Conservation (phyloP, 2,797 vertebrate species). For the Gallirallus australis region DNA sequence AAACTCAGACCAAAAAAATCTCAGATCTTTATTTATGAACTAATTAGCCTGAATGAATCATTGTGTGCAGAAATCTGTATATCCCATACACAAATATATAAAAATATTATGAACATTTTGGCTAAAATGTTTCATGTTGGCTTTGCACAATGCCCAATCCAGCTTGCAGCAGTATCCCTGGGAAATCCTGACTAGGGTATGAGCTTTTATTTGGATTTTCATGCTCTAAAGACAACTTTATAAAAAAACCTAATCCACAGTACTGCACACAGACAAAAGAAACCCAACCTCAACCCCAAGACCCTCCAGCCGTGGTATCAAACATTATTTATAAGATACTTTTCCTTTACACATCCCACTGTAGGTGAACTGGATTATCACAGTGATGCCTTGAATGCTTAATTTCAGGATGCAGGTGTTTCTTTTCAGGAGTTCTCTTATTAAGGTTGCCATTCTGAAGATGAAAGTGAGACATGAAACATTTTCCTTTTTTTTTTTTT, state of each 20-base stretch:
- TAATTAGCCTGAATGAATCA: not conserved
- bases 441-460: slow-evolving; percentile 49
- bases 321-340: not conserved
- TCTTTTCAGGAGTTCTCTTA: slow-evolving; percentile 60
- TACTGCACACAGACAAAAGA: not conserved
- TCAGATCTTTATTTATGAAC: not conserved
- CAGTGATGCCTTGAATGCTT: not conserved
- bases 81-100: accelerated
- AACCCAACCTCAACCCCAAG: not conserved
- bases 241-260: not conserved
- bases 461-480: slow-evolving; percentile 65
- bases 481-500: not conserved
- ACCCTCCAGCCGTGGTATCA: not conserved
- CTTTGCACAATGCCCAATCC: not conserved
- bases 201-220: not conserved
- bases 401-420: slow-evolving; percentile 69
- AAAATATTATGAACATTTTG: not conserved
- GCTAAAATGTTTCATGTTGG: not conserved
- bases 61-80: not conserved
- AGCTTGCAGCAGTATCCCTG: not conserved
- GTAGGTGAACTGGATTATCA: not conserved
- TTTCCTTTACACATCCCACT: not conserved
- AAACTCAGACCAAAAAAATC: not conserved
- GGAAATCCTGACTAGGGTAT: not conserved
- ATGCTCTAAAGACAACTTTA: not conserved